A percentile compares a stretch with the other conserved stretches of the same genome.
These are phyloP conservation scores for Rhodinocichla rosea DNA, from an alignment of 2,113 vertebrate species.

Conservation along the genomic window DNA sequence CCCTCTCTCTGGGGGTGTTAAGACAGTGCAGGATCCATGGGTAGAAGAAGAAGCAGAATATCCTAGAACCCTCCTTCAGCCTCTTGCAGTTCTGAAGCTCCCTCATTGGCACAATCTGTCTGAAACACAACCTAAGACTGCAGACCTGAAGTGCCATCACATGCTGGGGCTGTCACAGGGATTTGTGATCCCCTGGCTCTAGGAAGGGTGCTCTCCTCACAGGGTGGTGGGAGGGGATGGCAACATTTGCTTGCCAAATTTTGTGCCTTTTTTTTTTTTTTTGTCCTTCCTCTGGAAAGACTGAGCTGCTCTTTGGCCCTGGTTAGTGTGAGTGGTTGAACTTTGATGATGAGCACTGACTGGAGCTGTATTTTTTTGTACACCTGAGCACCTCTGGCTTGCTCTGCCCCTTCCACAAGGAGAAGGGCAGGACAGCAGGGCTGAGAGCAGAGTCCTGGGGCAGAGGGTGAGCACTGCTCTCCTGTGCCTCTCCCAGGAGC, in stretches of 20 bases:
- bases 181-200: background rate
- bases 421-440: background rate
- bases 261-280: background rate
- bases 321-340: background rate
- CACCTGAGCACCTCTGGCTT: background rate
- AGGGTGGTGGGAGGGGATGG: background rate
- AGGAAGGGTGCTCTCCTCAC: background rate
- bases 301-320: background rate
- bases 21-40: background rate
- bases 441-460: background rate
- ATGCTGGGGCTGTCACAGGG: background rate
- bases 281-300: background rate
- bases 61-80: background rate
- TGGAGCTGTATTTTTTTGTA: background rate
- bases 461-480: background rate
- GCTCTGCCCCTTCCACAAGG: background rate
- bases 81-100: background rate
- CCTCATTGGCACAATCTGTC: background rate
- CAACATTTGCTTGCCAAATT: background rate
- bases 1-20: background rate
- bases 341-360: background rate
- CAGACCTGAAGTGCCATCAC: background rate
- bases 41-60: background rate
- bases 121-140: background rate
- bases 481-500: slow-evolving; percentile 75